Conservation (phyloP, 2,888 invertebrate species). For the Corbicula japonica region DNA sequence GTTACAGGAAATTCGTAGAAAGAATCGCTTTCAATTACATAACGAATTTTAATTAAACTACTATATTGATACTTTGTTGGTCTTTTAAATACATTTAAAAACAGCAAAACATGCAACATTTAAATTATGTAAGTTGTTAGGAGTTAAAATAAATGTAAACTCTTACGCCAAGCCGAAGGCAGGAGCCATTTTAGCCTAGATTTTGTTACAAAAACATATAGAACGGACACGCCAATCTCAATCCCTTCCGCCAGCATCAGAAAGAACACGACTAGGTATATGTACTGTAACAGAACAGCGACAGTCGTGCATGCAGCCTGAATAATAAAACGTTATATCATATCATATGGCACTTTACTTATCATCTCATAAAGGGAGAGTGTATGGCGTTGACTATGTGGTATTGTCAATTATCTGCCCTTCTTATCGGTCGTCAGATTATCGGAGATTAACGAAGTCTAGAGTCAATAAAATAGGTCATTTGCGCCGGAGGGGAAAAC, state of each 20-base stretch:
- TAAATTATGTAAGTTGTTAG: no score
- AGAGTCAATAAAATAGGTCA: no score
- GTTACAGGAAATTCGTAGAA: background rate
- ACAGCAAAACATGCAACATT: no score
- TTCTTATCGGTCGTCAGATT: no score
- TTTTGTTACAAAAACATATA: constrained; percentile 31
- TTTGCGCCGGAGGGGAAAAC: no score
- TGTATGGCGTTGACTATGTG: no score
- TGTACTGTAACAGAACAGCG: constrained; percentile 36
- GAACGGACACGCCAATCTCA: constrained; percentile 20
- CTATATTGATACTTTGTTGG: background rate
- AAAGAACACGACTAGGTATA: constrained; percentile 39
- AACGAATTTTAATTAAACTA: background rate
- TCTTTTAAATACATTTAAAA: background rate
- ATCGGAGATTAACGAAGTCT: no score
- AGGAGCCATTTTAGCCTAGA: constrained; percentile 35
- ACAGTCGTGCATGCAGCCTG: constrained; percentile 34
- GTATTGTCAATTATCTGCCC: no score
- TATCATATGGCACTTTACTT: no score
- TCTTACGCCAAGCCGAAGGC: constrained; percentile 11
- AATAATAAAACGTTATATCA: background rate
- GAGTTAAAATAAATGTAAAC: background rate
- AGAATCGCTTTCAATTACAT: background rate
- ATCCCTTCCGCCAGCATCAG: constrained; percentile 38
- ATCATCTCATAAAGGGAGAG: no score